Conservation (phyloP, 2,113 vertebrate species). For the Arvicanthis niloticus region DNA sequence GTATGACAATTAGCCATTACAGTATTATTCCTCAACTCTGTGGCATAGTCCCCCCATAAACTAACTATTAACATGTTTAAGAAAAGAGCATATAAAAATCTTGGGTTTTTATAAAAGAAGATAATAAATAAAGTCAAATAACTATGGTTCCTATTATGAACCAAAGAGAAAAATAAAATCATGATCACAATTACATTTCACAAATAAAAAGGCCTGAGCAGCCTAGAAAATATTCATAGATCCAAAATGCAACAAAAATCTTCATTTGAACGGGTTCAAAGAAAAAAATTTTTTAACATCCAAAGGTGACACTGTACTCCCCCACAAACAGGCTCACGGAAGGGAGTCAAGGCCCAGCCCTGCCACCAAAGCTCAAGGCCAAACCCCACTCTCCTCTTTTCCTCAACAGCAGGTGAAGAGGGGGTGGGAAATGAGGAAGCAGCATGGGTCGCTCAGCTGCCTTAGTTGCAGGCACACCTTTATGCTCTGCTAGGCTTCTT, state of each 20-base stretch:
- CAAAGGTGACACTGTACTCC: not conserved
- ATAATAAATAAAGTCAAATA: not conserved
- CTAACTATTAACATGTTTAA: not conserved
- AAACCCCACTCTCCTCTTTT: not conserved
- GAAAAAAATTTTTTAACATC: not conserved
- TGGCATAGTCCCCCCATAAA: not conserved
- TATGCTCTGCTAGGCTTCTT: not conserved
- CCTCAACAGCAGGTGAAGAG: not conserved
- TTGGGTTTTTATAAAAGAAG: not conserved
- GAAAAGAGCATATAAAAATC: not conserved
- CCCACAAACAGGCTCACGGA: not conserved
- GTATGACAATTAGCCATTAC: not conserved
- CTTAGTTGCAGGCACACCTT: not conserved
- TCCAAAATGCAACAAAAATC: not conserved
- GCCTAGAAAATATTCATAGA: not conserved
- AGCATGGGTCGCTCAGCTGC: not conserved
- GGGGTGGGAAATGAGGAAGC: not conserved
- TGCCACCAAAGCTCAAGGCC: not conserved
- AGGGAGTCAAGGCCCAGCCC: not conserved
- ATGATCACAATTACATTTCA: not conserved
- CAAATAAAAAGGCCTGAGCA: not conserved
- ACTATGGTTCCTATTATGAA: not conserved
- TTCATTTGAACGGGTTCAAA: not conserved
- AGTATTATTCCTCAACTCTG: not conserved
- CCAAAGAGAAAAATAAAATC: conserved; percentile 48